These are phyloP conservation scores for Amyelois transitella DNA, from an alignment of 1,140 invertebrate genomes.

Conservation along the genomic window DNA sequence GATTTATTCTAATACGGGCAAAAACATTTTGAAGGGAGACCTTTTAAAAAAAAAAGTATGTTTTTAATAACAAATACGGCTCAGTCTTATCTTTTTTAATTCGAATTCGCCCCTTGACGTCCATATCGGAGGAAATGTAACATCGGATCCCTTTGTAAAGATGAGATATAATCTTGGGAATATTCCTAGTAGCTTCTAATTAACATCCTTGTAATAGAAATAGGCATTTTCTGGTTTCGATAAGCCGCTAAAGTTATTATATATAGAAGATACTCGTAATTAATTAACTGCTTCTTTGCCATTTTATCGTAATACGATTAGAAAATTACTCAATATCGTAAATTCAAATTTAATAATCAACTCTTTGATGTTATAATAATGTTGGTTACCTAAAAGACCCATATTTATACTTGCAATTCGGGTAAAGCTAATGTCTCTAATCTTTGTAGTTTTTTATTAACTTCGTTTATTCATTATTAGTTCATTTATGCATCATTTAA, in stretches of 20 bases:
- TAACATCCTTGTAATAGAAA: neutral
- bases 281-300: neutral
- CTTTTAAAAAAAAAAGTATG: too few relatives aligned
- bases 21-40: too few relatives aligned
- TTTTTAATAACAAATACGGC: neutral
- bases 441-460: too few relatives aligned
- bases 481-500: too few relatives aligned
- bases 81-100: neutral
- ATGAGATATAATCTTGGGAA: neutral
- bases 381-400: neutral
- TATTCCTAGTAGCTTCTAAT: neutral
- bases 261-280: neutral
- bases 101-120: neutral
- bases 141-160: neutral
- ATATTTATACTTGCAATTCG: neutral
- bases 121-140: neutral
- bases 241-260: neutral
- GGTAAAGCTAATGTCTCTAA: too few relatives aligned
- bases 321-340: neutral
- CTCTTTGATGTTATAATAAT: neutral
- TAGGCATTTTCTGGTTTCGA: slow-evolving; percentile 1
- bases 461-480: too few relatives aligned
- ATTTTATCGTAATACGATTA: neutral
- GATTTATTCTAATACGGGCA: too few relatives aligned
- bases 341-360: too few relatives aligned